A percentile compares a stretch with the other conserved stretches of the same genome.
These are phyloP conservation scores for Orthonevra nobilis DNA, from an alignment of 2,888 invertebrate species.

Conservation along the genomic window DNA sequence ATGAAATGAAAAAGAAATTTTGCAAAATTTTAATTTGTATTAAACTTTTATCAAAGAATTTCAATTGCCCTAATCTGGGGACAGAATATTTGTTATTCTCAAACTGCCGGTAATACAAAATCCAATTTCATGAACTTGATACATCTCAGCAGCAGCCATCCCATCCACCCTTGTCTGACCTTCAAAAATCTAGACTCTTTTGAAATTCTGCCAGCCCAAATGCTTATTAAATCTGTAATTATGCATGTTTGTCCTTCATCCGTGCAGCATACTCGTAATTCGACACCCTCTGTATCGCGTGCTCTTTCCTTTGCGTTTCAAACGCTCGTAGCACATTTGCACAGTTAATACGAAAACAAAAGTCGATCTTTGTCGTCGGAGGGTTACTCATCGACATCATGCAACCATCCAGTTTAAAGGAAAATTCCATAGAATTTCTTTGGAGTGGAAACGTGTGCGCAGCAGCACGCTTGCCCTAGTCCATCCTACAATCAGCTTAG, in stretches of 20 bases:
- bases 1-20: too few relatives aligned
- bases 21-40: too few relatives aligned
- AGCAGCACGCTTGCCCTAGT: constrained; percentile 52
- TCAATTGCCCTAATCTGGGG: too few relatives aligned
- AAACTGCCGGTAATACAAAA: too few relatives aligned
- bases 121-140: background rate
- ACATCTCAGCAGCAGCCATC: background rate
- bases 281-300: constrained; percentile 43
- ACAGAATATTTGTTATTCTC: too few relatives aligned
- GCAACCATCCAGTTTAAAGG: constrained; percentile 44
- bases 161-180: constrained; percentile 36
- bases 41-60: too few relatives aligned
- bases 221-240: constrained; percentile 39
- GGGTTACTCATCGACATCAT: constrained; percentile 22
- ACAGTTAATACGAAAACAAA: constrained; percentile 32
- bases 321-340: constrained; percentile 33
- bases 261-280: constrained; percentile 41
- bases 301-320: background rate
- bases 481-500: too few relatives aligned
- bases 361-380: constrained; percentile 34
- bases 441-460: constrained; percentile 68
- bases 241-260: constrained; percentile 48
- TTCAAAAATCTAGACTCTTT: constrained; percentile 25
- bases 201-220: background rate
- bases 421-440: constrained; percentile 57